phyloP scores from a whole-genome alignment of 1,140 invertebrate species.

The Epicauta chinensis region DNA sequence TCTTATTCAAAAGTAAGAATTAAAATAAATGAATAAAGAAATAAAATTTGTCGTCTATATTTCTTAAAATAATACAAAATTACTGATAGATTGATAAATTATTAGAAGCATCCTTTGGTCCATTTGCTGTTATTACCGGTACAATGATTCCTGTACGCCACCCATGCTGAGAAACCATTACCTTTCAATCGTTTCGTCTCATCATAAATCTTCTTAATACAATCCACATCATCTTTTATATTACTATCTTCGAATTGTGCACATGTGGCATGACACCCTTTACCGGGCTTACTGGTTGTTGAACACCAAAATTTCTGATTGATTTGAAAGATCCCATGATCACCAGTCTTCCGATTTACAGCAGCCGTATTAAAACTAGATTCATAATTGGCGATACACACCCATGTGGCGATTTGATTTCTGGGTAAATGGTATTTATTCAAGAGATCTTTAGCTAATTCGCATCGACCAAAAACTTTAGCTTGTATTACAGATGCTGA shows the following conservation, averaged over 20 bases:
- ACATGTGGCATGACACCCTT: slow-evolving; percentile 1
- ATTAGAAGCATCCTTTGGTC: slow-evolving; percentile 2
- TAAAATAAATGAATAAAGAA: no score
- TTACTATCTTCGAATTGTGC: neutral
- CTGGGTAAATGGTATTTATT: slow-evolving; percentile 1
- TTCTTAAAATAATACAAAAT: no score
- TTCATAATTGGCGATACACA: slow-evolving; percentile 7
- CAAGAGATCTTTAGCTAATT: slow-evolving; percentile 5
- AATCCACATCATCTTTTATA: slow-evolving; percentile 3
- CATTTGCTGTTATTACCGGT: neutral
- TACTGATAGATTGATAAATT: no score
- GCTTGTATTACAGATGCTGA: neutral
- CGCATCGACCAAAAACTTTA: slow-evolving; percentile 7
- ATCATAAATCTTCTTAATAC: slow-evolving; percentile 2
- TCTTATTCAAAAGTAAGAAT: no score
- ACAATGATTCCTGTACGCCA: slow-evolving; percentile 1
- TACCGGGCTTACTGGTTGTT: slow-evolving; percentile 3
- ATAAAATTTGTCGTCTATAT: no score
- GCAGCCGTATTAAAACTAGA: slow-evolving; percentile 4
- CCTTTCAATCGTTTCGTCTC: slow-evolving; percentile 1
- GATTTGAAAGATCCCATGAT: slow-evolving; percentile 8
- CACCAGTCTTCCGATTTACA: neutral
- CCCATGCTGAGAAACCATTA: slow-evolving; percentile 9
- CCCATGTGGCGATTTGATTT: slow-evolving; percentile 4
- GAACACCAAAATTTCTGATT: slow-evolving; percentile 5